Evolutionary conservation across 2,888 invertebrate genomes (phyloP).

Genomic region (Machimus rusticus): DNA sequence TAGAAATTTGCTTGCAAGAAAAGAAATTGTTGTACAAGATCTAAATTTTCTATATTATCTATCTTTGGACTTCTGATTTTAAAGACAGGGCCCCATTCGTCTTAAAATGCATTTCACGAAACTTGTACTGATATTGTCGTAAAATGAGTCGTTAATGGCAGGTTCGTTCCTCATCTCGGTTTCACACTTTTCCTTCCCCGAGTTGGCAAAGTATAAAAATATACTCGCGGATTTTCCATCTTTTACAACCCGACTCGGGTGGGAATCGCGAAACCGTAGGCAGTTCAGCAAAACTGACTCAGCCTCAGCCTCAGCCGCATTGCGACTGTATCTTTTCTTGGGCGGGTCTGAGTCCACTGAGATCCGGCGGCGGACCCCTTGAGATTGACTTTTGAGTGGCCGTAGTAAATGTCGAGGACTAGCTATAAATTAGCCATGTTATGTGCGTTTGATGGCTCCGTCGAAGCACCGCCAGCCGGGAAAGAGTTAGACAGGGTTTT

Average conservation of each 20-base stretch:
- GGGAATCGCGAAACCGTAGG: not conserved
- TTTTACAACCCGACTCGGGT: not conserved
- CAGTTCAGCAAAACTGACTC: constrained; percentile 2
- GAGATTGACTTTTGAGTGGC: constrained; percentile 34
- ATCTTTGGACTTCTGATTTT: not conserved
- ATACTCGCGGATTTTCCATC: not conserved
- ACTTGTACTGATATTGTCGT: constrained; percentile 28
- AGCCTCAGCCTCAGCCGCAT: not conserved
- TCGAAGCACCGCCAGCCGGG: not conserved
- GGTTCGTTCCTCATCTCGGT: constrained; percentile 42
- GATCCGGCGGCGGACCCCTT: constrained; percentile 10
- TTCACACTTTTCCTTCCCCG: constrained; percentile 44
- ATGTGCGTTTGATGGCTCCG: constrained; percentile 39
- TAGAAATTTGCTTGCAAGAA: not conserved
- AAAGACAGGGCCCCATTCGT: not conserved
- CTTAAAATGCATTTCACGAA: not conserved
- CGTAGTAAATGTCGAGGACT: constrained; percentile 43
- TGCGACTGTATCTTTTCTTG: not conserved
- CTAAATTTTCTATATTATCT: not conserved
- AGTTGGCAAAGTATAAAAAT: not conserved
- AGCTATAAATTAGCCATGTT: constrained; percentile 46
- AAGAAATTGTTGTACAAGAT: not conserved
- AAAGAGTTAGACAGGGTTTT: not conserved
- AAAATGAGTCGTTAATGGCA: constrained; percentile 41
- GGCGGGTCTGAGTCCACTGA: not conserved